Evolutionary conservation across 2,888 invertebrate genomes (phyloP).

Genomic region (Synanthedon tipuliformis): DNA sequence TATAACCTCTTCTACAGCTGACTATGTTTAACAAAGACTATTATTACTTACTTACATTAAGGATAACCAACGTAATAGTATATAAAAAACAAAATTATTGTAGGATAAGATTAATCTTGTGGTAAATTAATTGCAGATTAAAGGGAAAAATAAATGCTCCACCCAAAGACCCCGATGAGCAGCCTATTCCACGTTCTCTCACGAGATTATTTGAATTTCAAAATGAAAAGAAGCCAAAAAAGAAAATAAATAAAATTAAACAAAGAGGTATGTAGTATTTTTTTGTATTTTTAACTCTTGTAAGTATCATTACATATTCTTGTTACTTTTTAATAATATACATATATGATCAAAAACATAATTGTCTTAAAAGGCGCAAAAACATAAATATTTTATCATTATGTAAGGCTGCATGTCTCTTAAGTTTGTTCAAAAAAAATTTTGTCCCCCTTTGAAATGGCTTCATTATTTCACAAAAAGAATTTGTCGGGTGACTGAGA

Average conservation of each 20-base stretch:
- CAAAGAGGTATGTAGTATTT: too few species aligned
- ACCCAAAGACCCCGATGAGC: conserved; percentile 76
- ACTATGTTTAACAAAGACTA: not conserved
- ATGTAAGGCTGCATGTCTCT: too few species aligned
- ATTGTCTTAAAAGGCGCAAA: too few species aligned
- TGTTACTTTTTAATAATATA: too few species aligned
- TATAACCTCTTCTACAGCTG: not conserved
- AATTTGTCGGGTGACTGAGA: too few species aligned
- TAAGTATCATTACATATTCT: too few species aligned
- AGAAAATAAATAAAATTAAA: conserved; percentile 20
- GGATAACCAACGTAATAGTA: not conserved
- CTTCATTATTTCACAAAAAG: too few species aligned
- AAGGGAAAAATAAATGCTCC: conserved; percentile 81
- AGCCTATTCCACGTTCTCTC: conserved; percentile 81
- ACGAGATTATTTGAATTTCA: conserved; percentile 67
- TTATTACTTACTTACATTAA: not conserved
- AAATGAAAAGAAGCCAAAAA: conserved; percentile 20
- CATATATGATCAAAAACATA: too few species aligned
- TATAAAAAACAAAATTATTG: not conserved
- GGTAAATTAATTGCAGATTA: conserved; percentile 60
- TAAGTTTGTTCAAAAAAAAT: too few species aligned
- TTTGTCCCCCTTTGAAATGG: too few species aligned
- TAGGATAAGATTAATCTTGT: not conserved
- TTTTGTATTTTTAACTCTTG: too few species aligned
- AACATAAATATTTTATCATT: too few species aligned